Evolutionary conservation across 2,888 invertebrate species (phyloP).

Genomic region (Chymomyza procnemis): DNA sequence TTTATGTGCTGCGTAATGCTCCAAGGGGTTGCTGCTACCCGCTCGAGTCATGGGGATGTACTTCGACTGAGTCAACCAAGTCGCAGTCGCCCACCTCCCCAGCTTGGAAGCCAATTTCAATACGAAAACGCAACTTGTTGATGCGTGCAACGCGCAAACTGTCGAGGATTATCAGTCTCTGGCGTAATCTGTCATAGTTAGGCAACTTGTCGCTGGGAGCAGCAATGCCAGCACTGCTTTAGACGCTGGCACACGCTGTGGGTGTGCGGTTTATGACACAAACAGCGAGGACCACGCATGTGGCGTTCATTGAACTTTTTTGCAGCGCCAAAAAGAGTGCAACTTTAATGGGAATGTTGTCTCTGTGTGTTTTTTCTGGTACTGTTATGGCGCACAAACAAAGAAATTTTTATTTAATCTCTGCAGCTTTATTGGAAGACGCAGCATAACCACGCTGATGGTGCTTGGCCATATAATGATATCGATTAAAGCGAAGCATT

Average conservation of each 20-base stretch:
- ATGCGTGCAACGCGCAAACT: constrained; percentile 45
- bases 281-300: background rate
- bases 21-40: background rate
- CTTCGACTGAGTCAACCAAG: too few relatives aligned
- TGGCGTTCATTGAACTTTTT: background rate
- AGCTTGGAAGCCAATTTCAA: background rate
- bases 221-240: background rate
- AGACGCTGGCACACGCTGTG: background rate
- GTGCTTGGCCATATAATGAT: too few relatives aligned
- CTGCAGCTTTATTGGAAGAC: too few relatives aligned
- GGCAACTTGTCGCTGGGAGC: background rate
- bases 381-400: background rate
- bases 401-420: too few relatives aligned
- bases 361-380: background rate
- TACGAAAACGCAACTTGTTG: constrained; percentile 50
- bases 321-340: background rate
- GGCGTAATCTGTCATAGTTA: constrained; percentile 34
- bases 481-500: too few relatives aligned
- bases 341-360: background rate
- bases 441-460: too few relatives aligned
- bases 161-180: constrained; percentile 40
- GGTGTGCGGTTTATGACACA: background rate
- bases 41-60: background rate
- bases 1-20: background rate
- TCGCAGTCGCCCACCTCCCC: too few relatives aligned